Evolutionary conservation across 1,140 invertebrate genomes (phyloP).

Genomic region (Dreissena rostriformis): DNA sequence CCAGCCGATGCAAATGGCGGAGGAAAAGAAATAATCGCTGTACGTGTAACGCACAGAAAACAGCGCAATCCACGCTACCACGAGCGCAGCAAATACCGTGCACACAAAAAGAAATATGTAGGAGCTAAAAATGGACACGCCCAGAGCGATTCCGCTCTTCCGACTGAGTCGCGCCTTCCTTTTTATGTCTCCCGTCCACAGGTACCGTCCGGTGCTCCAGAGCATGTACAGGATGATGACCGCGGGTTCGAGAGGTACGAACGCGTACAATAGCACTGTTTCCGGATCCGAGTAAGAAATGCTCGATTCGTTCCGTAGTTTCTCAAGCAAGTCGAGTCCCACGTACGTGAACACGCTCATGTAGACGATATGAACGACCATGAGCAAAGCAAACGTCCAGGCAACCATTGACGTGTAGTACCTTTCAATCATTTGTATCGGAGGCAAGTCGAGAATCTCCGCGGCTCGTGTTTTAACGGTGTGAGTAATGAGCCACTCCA

Average conservation of each 20-base stretch:
- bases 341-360: conserved; percentile 72
- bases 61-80: conserved; percentile 68
- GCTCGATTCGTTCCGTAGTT: conserved; percentile 43
- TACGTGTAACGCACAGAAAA: conserved; percentile 56
- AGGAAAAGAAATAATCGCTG: conserved; percentile 71
- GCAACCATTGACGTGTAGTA: conserved; percentile 68
- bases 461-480: conserved; percentile 56
- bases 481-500: conserved; percentile 65
- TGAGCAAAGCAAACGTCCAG: conserved; percentile 66
- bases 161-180: conserved; percentile 9
- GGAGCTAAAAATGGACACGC: conserved; percentile 34
- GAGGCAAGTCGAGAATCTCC: conserved; percentile 69
- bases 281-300: conserved; percentile 31
- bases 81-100: conserved; percentile 62
- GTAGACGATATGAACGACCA: conserved; percentile 72
- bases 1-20: conserved; percentile 75
- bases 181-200: conserved; percentile 27
- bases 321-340: conserved; percentile 52
- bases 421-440: conserved; percentile 70
- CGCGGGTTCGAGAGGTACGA: conserved; percentile 66
- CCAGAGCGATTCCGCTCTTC: conserved; percentile 14
- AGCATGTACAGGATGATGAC: conserved; percentile 62
- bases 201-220: conserved; percentile 18
- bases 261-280: conserved; percentile 57
- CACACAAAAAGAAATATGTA: conserved; percentile 54